Evolutionary conservation across 2,113 vertebrate species (phyloP), one percentile per base, ranked within the genome.

Genomic region (Sterrhoptilus dennistouni): DNA sequence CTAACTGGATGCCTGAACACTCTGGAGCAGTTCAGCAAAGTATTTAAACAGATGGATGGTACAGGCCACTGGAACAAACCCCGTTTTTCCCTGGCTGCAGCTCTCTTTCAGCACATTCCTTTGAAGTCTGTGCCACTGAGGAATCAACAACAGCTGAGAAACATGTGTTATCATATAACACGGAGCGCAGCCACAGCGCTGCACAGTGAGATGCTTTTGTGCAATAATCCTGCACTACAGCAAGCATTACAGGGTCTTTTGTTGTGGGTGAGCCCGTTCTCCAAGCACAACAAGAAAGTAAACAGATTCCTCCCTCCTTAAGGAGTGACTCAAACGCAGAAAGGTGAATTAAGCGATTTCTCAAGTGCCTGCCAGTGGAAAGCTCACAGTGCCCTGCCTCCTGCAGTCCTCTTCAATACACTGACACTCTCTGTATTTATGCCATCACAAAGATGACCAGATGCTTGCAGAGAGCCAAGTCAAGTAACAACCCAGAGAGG

Each of bases 1-100:
- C 71, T 88, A 77, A 92, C 85, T 83, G 90, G 93, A 93, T 94
- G 94, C 63, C 88, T 87, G 94, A 87, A 66, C 79, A 15, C 89
- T 66, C 83, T 76, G 66, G 40, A 92, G 82, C 29, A 87, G 83
- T n/a, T 94, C 93, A 78, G 74, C 69, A 6, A 91, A 96, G 71
- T 82, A 87, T 63, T 93, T 80, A 70, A 98, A 98, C 98, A 98
- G 98, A 98, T 98, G 98, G 98, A 98, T 97, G 97, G 97, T 98
- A 98, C 96, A 97, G 98, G 97, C 97, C 98, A 97, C 94, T 90
- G 97, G 98, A 98, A 98, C 97, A 97, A 95, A 98, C 71, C 75
- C 96, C 93, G 0, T 97, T 98, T 98, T 98, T 98, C 98, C 96
- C 95, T 82, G 98, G 98, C 98, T 97, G 96, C 81, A 45, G 94